Conservation (phyloP, 2,113 vertebrate species). For the Apeltes quadracus region DNA sequence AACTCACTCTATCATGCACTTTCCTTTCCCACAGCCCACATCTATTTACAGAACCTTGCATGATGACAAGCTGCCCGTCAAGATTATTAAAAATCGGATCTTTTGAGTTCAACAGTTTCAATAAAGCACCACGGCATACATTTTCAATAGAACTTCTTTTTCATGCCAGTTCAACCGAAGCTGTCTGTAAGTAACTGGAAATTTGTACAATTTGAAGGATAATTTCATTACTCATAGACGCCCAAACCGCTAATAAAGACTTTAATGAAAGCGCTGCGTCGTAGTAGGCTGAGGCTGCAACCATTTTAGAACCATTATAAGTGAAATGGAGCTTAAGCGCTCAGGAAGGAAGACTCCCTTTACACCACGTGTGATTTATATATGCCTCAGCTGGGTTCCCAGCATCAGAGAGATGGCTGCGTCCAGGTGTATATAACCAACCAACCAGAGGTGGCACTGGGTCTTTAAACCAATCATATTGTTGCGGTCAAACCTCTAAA, state of each 20-base stretch:
- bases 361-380: too few relatives aligned
- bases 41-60: constrained; percentile 44
- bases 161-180: not conserved
- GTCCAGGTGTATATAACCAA: too few relatives aligned
- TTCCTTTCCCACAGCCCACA: constrained; percentile 31
- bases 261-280: constrained; percentile 54
- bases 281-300: constrained; percentile 20
- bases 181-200: not conserved
- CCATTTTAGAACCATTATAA: constrained; percentile 54
- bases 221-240: not conserved
- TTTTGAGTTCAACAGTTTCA: not conserved
- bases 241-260: constrained; percentile 6
- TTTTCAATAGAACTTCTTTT: not conserved
- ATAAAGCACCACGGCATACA: not conserved
- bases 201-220: not conserved
- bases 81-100: constrained; percentile 1
- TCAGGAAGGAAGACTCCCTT: too few relatives aligned
- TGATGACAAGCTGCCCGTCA: constrained; percentile 17
- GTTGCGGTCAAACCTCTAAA: too few relatives aligned
- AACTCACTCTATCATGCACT: constrained; percentile 52
- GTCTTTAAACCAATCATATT: too few relatives aligned
- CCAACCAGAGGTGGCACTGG: too few relatives aligned
- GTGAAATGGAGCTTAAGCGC: too few relatives aligned
- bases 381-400: too few relatives aligned
- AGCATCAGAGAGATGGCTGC: too few relatives aligned